Evolutionary conservation across 2,113 vertebrate species (phyloP).

Genomic region (Syngnathus typhle): DNA sequence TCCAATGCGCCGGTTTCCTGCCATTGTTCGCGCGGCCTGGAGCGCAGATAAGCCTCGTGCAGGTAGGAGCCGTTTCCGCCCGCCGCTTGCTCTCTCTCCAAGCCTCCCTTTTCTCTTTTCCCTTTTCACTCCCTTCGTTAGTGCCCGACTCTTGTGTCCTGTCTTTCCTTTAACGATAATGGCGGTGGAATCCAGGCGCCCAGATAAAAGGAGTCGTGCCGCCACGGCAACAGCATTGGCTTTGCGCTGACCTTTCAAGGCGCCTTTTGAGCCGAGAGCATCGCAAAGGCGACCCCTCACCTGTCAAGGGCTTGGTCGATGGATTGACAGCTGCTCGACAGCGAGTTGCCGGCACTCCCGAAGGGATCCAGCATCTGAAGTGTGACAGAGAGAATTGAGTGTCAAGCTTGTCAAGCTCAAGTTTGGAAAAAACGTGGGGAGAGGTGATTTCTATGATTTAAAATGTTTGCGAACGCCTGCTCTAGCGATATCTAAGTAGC

Average conservation of each 20-base stretch:
- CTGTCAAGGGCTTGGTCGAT: constrained; percentile 87
- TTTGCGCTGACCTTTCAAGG: constrained; percentile 29
- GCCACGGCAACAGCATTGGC: constrained; percentile 56
- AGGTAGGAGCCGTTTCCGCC: constrained; percentile 66
- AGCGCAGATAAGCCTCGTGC: constrained; percentile 70
- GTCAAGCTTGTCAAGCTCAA: constrained; percentile 9
- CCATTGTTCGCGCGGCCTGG: constrained; percentile 70
- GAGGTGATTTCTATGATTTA: neutral
- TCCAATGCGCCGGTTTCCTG: constrained; percentile 74
- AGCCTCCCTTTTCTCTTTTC: constrained; percentile 30
- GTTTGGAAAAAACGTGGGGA: too few relatives aligned
- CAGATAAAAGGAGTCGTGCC: constrained; percentile 63
- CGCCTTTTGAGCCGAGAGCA: neutral
- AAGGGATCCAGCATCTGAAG: constrained; percentile 83
- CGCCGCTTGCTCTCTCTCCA: constrained; percentile 31
- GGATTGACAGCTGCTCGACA: constrained; percentile 88
- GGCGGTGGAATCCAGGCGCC: constrained; percentile 58
- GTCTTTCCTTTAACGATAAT: constrained; percentile 44
- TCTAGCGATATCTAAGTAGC: too few relatives aligned
- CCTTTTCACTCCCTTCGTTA: constrained; percentile 22
- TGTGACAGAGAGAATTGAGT: constrained; percentile 24
- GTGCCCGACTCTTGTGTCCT: constrained; percentile 9
- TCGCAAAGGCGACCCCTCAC: constrained; percentile 54
- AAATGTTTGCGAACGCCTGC: neutral
- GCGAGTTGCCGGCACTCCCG: constrained; percentile 77